Percentiles rank a stretch among this genome's conserved stretches.
phyloP scores from a whole-genome alignment of 2,888 invertebrate species.

The Ormyrus rosae region DNA sequence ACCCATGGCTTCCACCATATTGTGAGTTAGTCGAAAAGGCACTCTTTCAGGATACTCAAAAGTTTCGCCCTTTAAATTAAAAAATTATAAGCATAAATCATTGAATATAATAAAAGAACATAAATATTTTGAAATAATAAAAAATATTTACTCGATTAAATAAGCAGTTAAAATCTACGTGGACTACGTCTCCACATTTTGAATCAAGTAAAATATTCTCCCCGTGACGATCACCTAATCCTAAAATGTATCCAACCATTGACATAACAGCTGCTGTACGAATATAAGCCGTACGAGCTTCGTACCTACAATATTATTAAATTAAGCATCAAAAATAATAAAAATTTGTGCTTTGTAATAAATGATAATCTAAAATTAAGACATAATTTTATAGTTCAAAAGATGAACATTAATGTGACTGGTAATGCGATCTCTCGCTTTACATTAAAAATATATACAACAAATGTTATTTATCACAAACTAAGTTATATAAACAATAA shows the following conservation, averaged over 20 bases:
- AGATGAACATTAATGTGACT: neutral
- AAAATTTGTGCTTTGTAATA: neutral
- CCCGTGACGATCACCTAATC: constrained; percentile 96
- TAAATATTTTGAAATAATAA: constrained; percentile 20
- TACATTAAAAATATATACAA: no score
- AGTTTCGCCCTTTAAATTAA: constrained; percentile 80
- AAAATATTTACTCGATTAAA: constrained; percentile 87
- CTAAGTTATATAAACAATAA: no score
- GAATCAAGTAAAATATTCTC: constrained; percentile 97
- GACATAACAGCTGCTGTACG: constrained; percentile 98
- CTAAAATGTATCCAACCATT: constrained; percentile 95
- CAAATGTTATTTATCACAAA: no score
- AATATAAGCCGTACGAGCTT: constrained; percentile 92
- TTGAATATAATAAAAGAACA: neutral
- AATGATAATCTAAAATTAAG: neutral
- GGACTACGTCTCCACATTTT: constrained; percentile 94
- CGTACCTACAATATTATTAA: constrained; percentile 81
- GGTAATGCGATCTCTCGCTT: no score
- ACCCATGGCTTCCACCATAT: constrained; percentile 98
- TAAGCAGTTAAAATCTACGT: constrained; percentile 98
- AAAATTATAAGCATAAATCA: neutral
- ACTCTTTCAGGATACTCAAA: constrained; percentile 93
- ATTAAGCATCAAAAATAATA: neutral
- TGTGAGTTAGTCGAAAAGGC: constrained; percentile 96
- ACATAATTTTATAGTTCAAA: constrained; percentile 1